A percentile compares a stretch with the other conserved stretches of the same genome.
phyloP scores from a whole-genome alignment of 2,113 vertebrate species.

The Colaptes auratus region DNA sequence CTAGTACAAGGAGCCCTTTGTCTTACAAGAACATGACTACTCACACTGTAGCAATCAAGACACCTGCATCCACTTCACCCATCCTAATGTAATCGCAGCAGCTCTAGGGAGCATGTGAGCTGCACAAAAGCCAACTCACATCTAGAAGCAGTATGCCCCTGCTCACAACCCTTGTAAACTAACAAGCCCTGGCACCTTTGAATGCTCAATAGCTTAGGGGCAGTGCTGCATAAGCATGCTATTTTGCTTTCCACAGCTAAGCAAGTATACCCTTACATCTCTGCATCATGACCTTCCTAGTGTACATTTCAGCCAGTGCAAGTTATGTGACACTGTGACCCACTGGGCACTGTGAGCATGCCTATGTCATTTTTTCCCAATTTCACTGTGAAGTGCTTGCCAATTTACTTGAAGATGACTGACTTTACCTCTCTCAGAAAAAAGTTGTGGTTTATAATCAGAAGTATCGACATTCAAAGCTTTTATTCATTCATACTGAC shows the following conservation, averaged over 20 bases:
- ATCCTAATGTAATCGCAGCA: not conserved
- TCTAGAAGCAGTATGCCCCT: not conserved
- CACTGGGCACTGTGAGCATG: not conserved
- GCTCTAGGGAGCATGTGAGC: not conserved
- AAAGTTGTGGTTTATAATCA: not conserved
- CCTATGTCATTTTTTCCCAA: accelerated
- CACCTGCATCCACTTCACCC: constrained; percentile 6
- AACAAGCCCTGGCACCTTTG: not conserved
- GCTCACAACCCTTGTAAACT: not conserved
- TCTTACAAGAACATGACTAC: not conserved
- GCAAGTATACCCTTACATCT: accelerated
- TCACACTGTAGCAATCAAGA: not conserved
- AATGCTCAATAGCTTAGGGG: not conserved
- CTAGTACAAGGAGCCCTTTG: not conserved
- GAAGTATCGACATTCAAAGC: not conserved
- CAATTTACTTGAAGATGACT: not conserved
- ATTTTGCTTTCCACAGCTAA: not conserved
- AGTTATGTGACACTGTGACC: not conserved
- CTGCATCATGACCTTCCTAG: accelerated
- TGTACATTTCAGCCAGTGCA: not conserved
- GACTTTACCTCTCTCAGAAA: not conserved
- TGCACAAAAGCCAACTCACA: not conserved
- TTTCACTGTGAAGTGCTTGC: not conserved
- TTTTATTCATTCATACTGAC: not conserved
- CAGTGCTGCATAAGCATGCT: not conserved